phyloP scores from a whole-genome alignment of 2,797 vertebrate species.

The Tamandua tetradactyla region DNA sequence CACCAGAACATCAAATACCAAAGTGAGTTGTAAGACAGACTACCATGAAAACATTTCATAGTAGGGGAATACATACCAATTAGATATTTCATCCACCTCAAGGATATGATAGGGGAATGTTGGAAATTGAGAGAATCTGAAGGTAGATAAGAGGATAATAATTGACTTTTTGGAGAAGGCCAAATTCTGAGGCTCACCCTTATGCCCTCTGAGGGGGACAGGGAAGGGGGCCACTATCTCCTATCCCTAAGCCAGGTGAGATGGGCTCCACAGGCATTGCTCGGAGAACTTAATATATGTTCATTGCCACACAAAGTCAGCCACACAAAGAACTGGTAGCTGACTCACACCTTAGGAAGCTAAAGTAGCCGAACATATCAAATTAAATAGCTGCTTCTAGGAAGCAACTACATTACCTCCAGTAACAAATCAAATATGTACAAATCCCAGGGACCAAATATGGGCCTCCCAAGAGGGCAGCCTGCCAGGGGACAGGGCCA shows the following conservation, averaged over 20 bases:
- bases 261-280: not conserved
- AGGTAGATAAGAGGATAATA: not conserved
- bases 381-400: slow-evolving; percentile 10
- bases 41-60: not conserved
- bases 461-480: not conserved
- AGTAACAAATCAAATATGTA: slow-evolving; percentile 41
- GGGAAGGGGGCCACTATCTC: not conserved
- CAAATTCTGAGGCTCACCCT: slow-evolving; percentile 29
- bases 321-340: not conserved
- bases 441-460: slow-evolving; percentile 24
- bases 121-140: not conserved
- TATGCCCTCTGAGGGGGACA: not conserved
- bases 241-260: not conserved
- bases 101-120: not conserved
- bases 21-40: not conserved
- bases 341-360: slow-evolving; percentile 25
- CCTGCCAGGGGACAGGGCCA: not conserved
- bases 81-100: not conserved
- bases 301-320: too few species aligned
- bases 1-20: not conserved
- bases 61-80: not conserved
- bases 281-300: slow-evolving; percentile 6
- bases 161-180: slow-evolving; percentile 5
- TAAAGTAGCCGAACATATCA: not conserved
- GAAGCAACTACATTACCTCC: slow-evolving; percentile 35